A percentile compares a stretch with the other conserved stretches of the same genome.
These are phyloP conservation scores for Erythrolamprus reginae DNA, from an alignment of 2,113 vertebrate species.

Conservation along the genomic window DNA sequence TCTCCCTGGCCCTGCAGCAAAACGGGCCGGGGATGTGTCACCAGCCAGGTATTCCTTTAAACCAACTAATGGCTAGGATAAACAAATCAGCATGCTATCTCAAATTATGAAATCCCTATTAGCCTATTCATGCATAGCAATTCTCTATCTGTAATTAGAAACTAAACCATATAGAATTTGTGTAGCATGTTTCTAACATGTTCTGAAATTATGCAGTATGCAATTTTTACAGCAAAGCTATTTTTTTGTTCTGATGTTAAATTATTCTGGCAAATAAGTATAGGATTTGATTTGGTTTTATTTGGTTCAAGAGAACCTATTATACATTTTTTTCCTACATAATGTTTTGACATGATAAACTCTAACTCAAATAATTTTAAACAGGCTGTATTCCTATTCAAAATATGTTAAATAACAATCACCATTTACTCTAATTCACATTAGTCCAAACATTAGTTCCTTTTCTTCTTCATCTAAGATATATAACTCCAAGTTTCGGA, in stretches of 20 bases:
- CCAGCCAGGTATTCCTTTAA: no score
- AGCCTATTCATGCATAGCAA: not conserved
- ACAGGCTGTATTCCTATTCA: conserved; percentile 9
- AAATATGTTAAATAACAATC: conserved; percentile 16
- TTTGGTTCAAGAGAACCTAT: not conserved
- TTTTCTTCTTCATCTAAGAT: conserved; percentile 37
- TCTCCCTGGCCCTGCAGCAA: no score
- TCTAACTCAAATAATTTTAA: conserved; percentile 9
- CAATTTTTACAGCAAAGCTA: not conserved
- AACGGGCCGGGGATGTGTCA: no score
- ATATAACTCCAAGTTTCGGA: conserved; percentile 46
- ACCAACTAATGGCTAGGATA: not conserved
- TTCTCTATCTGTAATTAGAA: not conserved
- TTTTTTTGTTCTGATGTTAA: not conserved
- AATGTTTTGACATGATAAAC: conserved; percentile 31
- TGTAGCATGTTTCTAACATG: not conserved
- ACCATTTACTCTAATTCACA: conserved; percentile 22
- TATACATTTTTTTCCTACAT: conserved; percentile 23
- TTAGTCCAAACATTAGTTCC: not conserved
- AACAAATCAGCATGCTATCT: not conserved
- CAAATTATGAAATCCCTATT: not conserved
- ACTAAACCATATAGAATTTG: not conserved
- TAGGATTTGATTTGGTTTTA: not conserved
- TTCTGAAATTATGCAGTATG: not conserved
- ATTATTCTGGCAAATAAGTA: not conserved